Base-by-base conservation (phyloP, 2,797 vertebrate genomes). In the Mionectes olivaceus region DNA sequence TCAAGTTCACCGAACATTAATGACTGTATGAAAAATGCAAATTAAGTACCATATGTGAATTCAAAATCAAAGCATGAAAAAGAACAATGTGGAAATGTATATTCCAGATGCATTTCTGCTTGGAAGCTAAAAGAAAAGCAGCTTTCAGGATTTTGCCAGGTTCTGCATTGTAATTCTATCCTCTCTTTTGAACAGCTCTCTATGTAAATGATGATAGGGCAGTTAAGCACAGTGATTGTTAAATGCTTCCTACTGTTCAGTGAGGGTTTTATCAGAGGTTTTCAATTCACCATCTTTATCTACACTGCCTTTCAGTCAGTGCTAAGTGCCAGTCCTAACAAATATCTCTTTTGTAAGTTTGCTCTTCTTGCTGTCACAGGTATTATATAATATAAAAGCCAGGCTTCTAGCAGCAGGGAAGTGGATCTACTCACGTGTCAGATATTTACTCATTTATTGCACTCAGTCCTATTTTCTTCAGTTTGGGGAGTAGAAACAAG, bases 21-120 rank as follows among this genome's bases (percentile, higher is more conserved):
- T 44, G 77, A 89, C 77, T 90, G 63, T 84, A 94, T 37, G 77
- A 96, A 94, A 96, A 96, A 97, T 91, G 95, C 93, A 94, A 94
- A 94, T 93, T 69, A 81, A 90, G 44, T 82, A 83, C 91, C 87
- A 83, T 93, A 86, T 95, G 94, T 86, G 94, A 90, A 94, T 96
- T 94, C 87, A 90, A 35, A 95, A 94, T 91, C 83, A 83, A 93
- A 91, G 50, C 46, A 50, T 94, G 67, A 56, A 37, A 76, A 44
- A 95, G 89, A 87, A 90, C 77, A 94, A 88, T 79, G 67, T 64
- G 24, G 80, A 90, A 89, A 97, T 76, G 90, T 10, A 81, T 56
- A 91, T 94, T 94, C 85, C 80, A 93, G 81, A 93, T 86, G 80
- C 93, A 90, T 89, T 93, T 86, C 83, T 94, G 63, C 56, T 90